These are phyloP conservation scores for Brachyrhaphis roseni DNA, from an alignment of 2,797 vertebrate species.

Conservation along the genomic window DNA sequence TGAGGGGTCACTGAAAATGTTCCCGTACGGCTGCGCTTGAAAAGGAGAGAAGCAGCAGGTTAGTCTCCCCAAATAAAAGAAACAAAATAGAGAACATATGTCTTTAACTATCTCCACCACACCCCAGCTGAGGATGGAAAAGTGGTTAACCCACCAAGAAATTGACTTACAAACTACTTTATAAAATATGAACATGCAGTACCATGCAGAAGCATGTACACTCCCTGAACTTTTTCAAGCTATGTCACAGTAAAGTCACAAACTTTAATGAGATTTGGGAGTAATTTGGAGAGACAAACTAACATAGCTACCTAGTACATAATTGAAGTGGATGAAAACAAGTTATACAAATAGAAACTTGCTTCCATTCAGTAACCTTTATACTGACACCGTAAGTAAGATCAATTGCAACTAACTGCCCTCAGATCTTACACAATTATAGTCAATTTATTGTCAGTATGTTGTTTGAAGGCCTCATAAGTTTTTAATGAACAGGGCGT, in stretches of 20 bases:
- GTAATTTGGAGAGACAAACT: background rate
- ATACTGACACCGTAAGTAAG: background rate
- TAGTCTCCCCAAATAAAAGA: conserved; percentile 38
- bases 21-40: conserved; percentile 40
- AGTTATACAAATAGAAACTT: background rate
- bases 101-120: conserved; percentile 21
- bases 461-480: background rate
- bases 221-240: background rate
- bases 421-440: background rate
- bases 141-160: conserved; percentile 65
- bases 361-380: background rate
- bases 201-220: background rate
- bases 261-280: background rate
- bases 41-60: conserved; percentile 39
- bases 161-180: background rate
- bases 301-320: background rate
- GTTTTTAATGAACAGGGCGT: background rate
- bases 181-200: background rate
- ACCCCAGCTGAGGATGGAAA: conserved; percentile 58
- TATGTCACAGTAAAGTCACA: background rate
- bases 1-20: conserved; percentile 45
- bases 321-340: background rate
- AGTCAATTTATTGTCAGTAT: background rate
- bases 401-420: background rate
- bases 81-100: conserved; percentile 52